phyloP scores from a whole-genome alignment of 1,140 invertebrate species.

The Muscidifurax raptorellus region DNA sequence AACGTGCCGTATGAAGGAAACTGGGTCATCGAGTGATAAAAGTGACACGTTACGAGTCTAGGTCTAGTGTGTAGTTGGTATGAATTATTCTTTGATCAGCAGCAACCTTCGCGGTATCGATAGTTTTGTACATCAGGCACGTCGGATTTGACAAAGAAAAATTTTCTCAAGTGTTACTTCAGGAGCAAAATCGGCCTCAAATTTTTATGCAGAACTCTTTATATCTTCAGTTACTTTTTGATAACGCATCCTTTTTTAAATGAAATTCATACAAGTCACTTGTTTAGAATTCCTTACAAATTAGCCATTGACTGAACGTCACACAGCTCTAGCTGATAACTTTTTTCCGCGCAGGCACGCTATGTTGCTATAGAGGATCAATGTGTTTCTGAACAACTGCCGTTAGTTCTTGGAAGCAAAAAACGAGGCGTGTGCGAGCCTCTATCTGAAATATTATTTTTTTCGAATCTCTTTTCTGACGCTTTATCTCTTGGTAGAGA shows the following conservation, averaged over 20 bases:
- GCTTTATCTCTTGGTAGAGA: neutral
- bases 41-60: neutral
- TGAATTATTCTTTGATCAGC: conserved; percentile 2
- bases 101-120: neutral
- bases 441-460: conserved; percentile 12
- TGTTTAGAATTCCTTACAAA: neutral
- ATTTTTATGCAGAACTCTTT: too few relatives aligned
- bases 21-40: neutral
- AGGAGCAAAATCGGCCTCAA: too few relatives aligned
- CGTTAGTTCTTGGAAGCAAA: conserved; percentile 31
- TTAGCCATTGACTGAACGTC: neutral
- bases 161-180: too few relatives aligned
- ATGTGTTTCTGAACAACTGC: conserved; percentile 30
- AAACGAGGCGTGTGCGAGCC: neutral
- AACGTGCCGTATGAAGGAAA: too few relatives aligned
- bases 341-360: neutral
- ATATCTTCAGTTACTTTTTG: too few relatives aligned
- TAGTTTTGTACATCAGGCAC: neutral
- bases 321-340: neutral
- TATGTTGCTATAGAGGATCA: neutral
- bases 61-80: neutral
- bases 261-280: neutral
- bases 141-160: neutral
- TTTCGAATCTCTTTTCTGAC: neutral
- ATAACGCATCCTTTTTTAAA: too few relatives aligned